Conservation (phyloP, 2,888 invertebrate species). For the Ligdia adustata region DNA sequence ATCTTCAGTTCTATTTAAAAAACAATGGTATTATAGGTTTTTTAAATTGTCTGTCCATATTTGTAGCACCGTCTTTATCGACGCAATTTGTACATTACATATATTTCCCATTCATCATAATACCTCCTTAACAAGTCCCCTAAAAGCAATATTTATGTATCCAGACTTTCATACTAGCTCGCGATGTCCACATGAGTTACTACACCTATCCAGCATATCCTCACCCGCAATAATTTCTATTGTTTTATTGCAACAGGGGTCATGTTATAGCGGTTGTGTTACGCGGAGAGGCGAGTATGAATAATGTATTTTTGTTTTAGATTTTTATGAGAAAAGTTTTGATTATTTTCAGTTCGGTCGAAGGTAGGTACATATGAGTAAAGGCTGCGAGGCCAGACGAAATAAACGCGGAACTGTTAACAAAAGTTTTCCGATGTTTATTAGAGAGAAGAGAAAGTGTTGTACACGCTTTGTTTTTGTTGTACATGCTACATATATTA, state of each 20-base stretch:
- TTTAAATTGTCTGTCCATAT: no score
- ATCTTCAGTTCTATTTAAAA: no score
- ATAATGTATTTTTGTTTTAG: slow-evolving; percentile 85
- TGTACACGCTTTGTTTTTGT: slow-evolving; percentile 29
- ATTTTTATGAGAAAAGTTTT: slow-evolving; percentile 84
- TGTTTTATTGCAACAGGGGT: slow-evolving; percentile 49
- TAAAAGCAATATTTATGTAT: slow-evolving; percentile 83
- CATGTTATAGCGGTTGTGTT: slow-evolving; percentile 56
- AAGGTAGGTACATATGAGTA: slow-evolving; percentile 58
- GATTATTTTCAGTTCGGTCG: slow-evolving; percentile 82
- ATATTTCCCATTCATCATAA: slow-evolving; percentile 36
- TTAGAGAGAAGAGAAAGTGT: slow-evolving; percentile 55
- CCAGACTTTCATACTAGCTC: slow-evolving; percentile 79
- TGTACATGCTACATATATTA: neutral
- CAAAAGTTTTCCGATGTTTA: slow-evolving; percentile 44
- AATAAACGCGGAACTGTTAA: slow-evolving; percentile 62
- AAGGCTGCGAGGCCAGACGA: slow-evolving; percentile 59
- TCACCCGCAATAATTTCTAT: slow-evolving; percentile 56
- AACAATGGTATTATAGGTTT: no score
- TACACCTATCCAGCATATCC: slow-evolving; percentile 55
- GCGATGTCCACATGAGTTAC: slow-evolving; percentile 68
- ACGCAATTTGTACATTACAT: slow-evolving; percentile 2
- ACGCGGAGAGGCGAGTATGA: slow-evolving; percentile 77
- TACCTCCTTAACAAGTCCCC: slow-evolving; percentile 52
- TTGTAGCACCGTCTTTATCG: neutral